phyloP scores from a whole-genome alignment of 2,113 vertebrate genomes.

The Oryctolagus cuniculus region DNA sequence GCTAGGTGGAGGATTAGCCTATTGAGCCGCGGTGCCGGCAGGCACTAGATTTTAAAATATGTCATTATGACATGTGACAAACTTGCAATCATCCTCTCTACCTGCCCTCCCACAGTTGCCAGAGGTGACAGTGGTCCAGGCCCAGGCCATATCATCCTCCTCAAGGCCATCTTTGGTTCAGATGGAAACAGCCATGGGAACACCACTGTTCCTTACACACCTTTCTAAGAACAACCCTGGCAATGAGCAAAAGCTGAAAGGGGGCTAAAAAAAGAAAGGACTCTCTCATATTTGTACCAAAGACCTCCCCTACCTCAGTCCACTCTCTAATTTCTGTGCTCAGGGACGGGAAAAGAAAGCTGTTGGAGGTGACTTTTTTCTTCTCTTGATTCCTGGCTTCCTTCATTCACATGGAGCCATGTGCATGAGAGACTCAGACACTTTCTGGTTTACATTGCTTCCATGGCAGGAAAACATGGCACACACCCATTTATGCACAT shows the following conservation, averaged over 20 bases:
- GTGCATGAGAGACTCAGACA: background rate
- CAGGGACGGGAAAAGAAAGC: background rate
- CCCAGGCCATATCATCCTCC: background rate
- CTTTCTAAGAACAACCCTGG: background rate
- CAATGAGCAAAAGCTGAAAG: background rate
- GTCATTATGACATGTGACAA: background rate
- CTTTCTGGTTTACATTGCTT: background rate
- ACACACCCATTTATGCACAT: background rate
- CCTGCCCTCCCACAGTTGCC: background rate
- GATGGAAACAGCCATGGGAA: background rate
- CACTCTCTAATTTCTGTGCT: background rate
- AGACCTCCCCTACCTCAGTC: background rate
- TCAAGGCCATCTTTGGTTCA: background rate
- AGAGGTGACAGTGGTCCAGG: constrained; percentile 1
- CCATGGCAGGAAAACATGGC: background rate
- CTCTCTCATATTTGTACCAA: background rate
- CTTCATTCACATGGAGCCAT: background rate
- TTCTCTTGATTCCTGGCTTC: background rate
- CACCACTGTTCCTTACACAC: background rate
- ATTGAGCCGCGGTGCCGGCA: too few species aligned
- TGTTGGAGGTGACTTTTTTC: background rate
- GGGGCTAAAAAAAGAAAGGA: background rate
- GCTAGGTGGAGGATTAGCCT: too few species aligned
- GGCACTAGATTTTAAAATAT: background rate
- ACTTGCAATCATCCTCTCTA: background rate